Evolutionary conservation across 1,140 invertebrate genomes (phyloP), one percentile per base, ranked within the genome.

Genomic region (Orchesella cincta): DNA sequence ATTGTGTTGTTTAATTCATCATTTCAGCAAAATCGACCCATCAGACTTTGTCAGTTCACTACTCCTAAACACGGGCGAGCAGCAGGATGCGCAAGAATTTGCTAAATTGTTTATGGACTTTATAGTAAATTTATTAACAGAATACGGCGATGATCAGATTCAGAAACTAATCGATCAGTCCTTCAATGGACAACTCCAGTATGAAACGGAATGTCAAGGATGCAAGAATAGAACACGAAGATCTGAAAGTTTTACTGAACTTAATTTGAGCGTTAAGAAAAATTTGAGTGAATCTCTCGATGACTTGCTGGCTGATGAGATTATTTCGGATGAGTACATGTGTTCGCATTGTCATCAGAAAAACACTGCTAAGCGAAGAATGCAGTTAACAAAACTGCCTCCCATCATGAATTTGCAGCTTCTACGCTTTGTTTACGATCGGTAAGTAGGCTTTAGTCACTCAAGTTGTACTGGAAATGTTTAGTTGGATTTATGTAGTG

Each of bases 71-170:
- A 88, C 89, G 67, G 87, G 86, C 46, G 88, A 88, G 35, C 91
- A 89, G 71, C 89, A 92, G 86, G 91, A 93, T 87, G 91, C 91
- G 35, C 89, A 92, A 84, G 91, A 92, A 85, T 92, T 92, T 85
- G 90, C 89, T 16, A 91, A 92, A 83, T 84, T 92, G 31, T 89
- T 92, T 79, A 85, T 92, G 73, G 88, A 88, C 51, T 85, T 90
- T 52, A 85, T 92, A 18, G 90, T 90, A 84, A 86, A 86, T 51
- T 86, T 87, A 74, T 81, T 90, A 1, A 85, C 84, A n/a, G 84
- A 86, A 35, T 80, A 77, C 52, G 74, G 74, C 39, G 70, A 78
- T 52, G 23, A 77, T 14, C 28, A 71, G 34, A 77, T 82, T 23
- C 85, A 85, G 75, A 86, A 88, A 80, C 86, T 90, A 54, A 85